Conservation (phyloP, 2,888 invertebrate genomes). For the Dynastes tityus region DNA sequence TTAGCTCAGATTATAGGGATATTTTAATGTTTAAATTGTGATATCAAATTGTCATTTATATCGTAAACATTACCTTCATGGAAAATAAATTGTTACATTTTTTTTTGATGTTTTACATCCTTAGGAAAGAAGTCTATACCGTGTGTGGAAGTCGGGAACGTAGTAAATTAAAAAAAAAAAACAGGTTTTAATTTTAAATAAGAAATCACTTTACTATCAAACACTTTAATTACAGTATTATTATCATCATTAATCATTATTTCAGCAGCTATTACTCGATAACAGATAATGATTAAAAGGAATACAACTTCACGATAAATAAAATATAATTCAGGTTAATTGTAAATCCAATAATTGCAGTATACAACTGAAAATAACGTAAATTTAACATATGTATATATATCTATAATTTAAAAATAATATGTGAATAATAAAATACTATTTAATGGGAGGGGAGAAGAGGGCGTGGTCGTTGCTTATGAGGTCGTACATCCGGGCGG, state of each 20-base stretch:
- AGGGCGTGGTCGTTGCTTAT: conserved; percentile 53
- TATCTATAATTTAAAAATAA: conserved; percentile 43
- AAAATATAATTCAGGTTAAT: conserved; percentile 50
- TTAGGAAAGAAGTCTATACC: no score
- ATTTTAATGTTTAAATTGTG: conserved; percentile 67
- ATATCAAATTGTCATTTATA: conserved; percentile 33
- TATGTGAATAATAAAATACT: conserved; percentile 46
- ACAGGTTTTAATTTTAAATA: not conserved
- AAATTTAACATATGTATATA: conserved; percentile 49
- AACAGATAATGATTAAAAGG: conserved; percentile 48
- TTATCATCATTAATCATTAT: not conserved
- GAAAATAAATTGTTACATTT: not conserved
- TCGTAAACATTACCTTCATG: not conserved
- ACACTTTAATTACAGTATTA: conserved; percentile 49
- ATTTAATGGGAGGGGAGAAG: not conserved
- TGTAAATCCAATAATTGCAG: conserved; percentile 43
- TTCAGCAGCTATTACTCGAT: conserved; percentile 25
- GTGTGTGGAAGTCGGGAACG: not conserved
- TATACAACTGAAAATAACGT: conserved; percentile 48
- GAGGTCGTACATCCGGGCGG: conserved; percentile 62
- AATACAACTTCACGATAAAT: conserved; percentile 46
- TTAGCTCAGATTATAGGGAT: conserved; percentile 82
- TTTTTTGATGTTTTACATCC: not conserved
- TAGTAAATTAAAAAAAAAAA: no score
- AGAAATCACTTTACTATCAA: conserved; percentile 41